Evolutionary conservation across 1,140 invertebrate genomes (phyloP).

Genomic region (Physella acuta): DNA sequence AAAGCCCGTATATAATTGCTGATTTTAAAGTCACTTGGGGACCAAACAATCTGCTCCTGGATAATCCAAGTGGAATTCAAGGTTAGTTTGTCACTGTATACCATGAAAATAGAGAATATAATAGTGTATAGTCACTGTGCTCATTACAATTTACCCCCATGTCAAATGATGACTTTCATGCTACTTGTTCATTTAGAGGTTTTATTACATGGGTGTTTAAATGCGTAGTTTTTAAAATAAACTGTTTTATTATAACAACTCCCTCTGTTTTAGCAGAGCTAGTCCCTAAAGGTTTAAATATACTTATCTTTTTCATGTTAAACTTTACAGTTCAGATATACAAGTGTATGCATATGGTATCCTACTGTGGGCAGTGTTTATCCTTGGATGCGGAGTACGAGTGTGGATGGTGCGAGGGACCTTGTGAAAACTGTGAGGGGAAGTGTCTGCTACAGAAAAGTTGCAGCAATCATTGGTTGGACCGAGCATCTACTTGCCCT

Average conservation of each 20-base stretch:
- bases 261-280: no score
- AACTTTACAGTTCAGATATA: conserved; percentile 57
- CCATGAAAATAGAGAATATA: no score
- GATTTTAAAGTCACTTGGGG: conserved; percentile 52
- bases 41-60: conserved; percentile 40
- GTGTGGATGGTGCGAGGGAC: conserved; percentile 55
- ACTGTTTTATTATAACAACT: no score
- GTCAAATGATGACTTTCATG: no score
- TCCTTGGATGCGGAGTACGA: conserved; percentile 52
- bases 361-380: conserved; percentile 56
- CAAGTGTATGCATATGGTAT: conserved; percentile 55
- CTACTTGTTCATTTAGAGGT: no score
- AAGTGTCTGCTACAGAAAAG: conserved; percentile 42
- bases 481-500: conserved; percentile 42
- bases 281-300: no score
- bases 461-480: conserved; percentile 44
- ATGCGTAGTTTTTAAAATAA: no score
- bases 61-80: conserved; percentile 53
- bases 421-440: conserved; percentile 9
- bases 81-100: no score
- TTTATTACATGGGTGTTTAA: no score
- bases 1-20: conserved; percentile 44
- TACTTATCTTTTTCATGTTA: no score
- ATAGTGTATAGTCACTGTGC: no score
- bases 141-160: no score